Percentiles rank a stretch among this genome's conserved stretches.
These are phyloP conservation scores for Myotis yumanensis DNA, from an alignment of 2,113 vertebrate species.

Conservation along the genomic window DNA sequence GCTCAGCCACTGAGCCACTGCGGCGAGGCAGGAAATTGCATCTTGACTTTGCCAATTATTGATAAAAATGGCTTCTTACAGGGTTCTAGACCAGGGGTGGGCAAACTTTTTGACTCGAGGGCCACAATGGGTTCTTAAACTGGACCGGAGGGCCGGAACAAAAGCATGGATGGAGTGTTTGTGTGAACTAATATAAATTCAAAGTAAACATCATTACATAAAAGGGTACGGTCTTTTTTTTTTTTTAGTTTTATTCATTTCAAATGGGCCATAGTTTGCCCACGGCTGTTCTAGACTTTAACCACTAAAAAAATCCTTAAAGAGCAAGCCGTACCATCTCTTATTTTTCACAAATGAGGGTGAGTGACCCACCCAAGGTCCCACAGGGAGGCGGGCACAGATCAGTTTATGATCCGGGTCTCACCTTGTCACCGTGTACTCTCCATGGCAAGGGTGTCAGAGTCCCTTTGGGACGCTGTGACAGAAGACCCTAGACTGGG, in stretches of 20 bases:
- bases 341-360: not conserved
- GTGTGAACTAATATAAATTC: no score
- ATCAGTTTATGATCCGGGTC: not conserved
- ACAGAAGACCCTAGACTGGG: not conserved
- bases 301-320: not conserved
- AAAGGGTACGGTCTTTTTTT: no score
- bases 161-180: no score
- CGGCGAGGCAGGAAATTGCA: not conserved
- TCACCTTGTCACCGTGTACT: not conserved
- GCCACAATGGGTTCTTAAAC: no score
- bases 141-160: no score
- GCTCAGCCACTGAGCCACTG: no score
- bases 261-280: no score
- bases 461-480: not conserved
- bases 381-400: no score
- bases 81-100: not conserved
- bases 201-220: no score
- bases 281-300: not conserved
- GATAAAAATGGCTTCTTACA: not conserved
- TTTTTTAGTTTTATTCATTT: no score
- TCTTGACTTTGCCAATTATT: slow-evolving; percentile 24
- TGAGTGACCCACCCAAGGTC: not conserved
- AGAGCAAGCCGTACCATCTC: not conserved
- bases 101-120: no score
- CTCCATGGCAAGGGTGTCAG: not conserved